Evolutionary conservation across 2,113 vertebrate genomes (phyloP), one percentile per base, ranked within the genome.

Genomic region (Oxygymnocypris stewartii): DNA sequence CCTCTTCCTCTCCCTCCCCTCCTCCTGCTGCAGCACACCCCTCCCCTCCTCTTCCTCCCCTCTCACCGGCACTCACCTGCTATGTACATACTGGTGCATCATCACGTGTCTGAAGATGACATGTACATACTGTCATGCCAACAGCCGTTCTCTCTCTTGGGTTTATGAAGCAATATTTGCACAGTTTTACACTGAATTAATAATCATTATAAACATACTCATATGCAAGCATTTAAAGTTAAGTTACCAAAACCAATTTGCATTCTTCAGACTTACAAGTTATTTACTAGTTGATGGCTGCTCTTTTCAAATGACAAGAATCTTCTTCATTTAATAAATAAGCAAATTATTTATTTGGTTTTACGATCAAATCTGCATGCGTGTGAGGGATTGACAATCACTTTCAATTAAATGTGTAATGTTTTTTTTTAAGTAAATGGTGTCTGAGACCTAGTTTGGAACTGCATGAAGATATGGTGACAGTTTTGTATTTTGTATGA

Each of bases 51-150:
- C n/a, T 73, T 20, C 0, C 25, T 37, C 23, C 23, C 44, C 47
- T 57, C 63, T 44, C 76, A 31, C 28, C 14, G 65, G 6, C 76
- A 59, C 44, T 28, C 59, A 87, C 67, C 44, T 73, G 82, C 67
- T 2, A 40, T 35, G 7, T 31, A 49, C 69, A 7, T 63, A 28
- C 37, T 28, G 14, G 14, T 44, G 35, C 25, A 71, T 61, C 76
- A 84, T 90, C 90, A 90, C 76, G 51, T 90, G 86, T 88, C 82
- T 92, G 85, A 93, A 93, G 92, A 91, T 93, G 84, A 93, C 90
- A 85, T 87, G 63, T 84, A 82, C 44, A 23, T 80, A 86, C 44
- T 74, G 73, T 74, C 63, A 65, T 65, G 4, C 13, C 13, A 86
- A 71, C 74, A 79, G 88, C 79, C 40, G 76, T 65, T 71, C 65